Conservation (phyloP, 2,113 vertebrate genomes). For the Oncorhynchus gorbuscha region DNA sequence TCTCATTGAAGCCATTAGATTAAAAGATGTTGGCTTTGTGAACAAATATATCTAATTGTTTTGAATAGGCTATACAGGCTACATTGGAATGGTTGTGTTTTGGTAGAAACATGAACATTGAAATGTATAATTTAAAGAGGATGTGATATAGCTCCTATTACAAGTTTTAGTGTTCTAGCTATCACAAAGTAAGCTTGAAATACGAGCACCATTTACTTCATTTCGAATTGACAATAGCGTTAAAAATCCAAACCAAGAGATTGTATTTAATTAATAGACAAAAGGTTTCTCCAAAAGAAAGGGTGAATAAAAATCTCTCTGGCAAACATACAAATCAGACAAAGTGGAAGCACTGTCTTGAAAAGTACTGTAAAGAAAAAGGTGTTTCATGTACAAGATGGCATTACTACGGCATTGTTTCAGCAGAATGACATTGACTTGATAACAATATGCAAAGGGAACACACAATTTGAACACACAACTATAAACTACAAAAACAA, state of each 20-base stretch:
- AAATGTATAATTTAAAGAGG: constrained; percentile 38
- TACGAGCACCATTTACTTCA: constrained; percentile 26
- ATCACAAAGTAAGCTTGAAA: constrained; percentile 47
- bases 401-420: constrained; percentile 47
- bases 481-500: too few species aligned
- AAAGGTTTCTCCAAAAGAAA: constrained; percentile 40
- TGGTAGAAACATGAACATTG: background rate
- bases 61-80: too few species aligned
- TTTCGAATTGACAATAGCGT: constrained; percentile 37
- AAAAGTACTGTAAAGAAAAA: background rate
- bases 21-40: background rate
- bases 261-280: constrained; percentile 53
- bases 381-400: constrained; percentile 26
- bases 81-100: background rate
- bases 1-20: background rate
- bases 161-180: constrained; percentile 37
- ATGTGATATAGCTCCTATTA: constrained; percentile 41
- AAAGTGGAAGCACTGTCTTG: constrained; percentile 31
- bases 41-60: background rate
- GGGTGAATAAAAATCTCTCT: constrained; percentile 47
- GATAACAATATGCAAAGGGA: constrained; percentile 37
- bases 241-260: constrained; percentile 49
- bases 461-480: background rate
- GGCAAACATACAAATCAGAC: constrained; percentile 60
- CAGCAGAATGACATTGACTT: constrained; percentile 46